Evolutionary conservation across 2,888 invertebrate genomes (phyloP).

Genomic region (Archips xylosteana): DNA sequence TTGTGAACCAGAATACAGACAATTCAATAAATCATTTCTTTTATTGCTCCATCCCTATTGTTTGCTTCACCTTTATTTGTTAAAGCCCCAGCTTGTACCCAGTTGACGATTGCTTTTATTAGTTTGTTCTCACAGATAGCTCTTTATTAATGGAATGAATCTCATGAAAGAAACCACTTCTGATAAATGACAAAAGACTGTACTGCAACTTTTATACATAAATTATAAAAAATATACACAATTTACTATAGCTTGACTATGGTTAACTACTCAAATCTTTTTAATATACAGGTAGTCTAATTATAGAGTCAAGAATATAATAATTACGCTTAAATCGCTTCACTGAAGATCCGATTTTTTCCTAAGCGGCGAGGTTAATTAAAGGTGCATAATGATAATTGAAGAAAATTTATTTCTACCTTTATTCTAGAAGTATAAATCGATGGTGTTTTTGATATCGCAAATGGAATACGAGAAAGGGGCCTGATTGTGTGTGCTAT

Average conservation of each 20-base stretch:
- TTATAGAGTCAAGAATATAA: no score
- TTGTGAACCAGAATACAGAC: conserved; percentile 61
- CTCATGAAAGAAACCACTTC: conserved; percentile 15
- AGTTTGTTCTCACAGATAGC: conserved; percentile 50
- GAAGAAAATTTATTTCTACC: neutral
- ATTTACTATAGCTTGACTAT: neutral
- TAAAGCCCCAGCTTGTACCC: conserved; percentile 57
- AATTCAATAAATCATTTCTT: conserved; percentile 75
- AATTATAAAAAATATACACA: neutral
- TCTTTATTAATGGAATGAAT: conserved; percentile 45
- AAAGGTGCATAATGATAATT: neutral
- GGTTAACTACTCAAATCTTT: neutral
- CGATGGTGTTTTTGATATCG: neutral
- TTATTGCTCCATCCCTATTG: conserved; percentile 69
- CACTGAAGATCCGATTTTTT: neutral
- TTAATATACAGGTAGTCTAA: neutral
- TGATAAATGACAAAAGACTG: conserved; percentile 9
- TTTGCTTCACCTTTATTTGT: conserved; percentile 65
- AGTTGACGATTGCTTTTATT: conserved; percentile 54
- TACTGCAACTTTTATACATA: conserved; percentile 2
- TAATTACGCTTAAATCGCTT: no score
- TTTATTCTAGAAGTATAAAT: neutral
- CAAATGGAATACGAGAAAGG: conserved; percentile 21
- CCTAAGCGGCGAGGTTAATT: neutral
- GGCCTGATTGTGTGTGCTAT: conserved; percentile 32